Evolutionary conservation across 2,113 vertebrate species (phyloP), one percentile per base, ranked within the genome.

Genomic region (Rhipidura dahli): DNA sequence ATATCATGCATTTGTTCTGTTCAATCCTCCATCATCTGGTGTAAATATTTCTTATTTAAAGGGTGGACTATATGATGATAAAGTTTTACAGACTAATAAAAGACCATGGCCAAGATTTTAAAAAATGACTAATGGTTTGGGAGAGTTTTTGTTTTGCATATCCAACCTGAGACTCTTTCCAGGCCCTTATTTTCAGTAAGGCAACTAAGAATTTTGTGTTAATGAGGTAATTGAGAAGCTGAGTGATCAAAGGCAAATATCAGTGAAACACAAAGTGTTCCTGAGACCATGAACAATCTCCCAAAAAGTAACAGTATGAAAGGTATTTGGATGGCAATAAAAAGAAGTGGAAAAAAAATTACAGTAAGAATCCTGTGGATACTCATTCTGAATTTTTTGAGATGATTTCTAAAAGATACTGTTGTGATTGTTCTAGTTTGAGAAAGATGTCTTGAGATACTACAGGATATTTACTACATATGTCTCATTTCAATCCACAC

Each of bases 81-180:
- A 94, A 96, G 35, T 91, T 96, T 96, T 94, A 95, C 35, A 86
- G 84, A 23, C 82, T 63, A 88, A 91, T 95, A 95, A 95, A 96
- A 80, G 37, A 63, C 19, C 10, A 19, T 0, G 1, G 59, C 84
- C 89, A 97, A 94, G 45, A 79, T 73, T 94, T 95, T 10, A 0
- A 54, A 95, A 94, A 93, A 61, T 87, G n/a, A 69, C 57, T 91
- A 96, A 86, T 94, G 57, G 21, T 73, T 76, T 96, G 63, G 59
- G 87, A 91, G 15, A 37, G 3, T 24, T 83, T 94, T 64, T 56
- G 21, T 28, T 84, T 39, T 47, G 30, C 11, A 0, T 54, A 50
- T 91, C 59, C 63, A 90, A 70, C 15, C 13, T 65, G 13, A 87
- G 31, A 76, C 27, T 54, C 50, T 63, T 83, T 80, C 75, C 82